These are phyloP conservation scores for Crossaster papposus DNA, from an alignment of 53 echinoderm and acorn worm species.

Conservation along the genomic window DNA sequence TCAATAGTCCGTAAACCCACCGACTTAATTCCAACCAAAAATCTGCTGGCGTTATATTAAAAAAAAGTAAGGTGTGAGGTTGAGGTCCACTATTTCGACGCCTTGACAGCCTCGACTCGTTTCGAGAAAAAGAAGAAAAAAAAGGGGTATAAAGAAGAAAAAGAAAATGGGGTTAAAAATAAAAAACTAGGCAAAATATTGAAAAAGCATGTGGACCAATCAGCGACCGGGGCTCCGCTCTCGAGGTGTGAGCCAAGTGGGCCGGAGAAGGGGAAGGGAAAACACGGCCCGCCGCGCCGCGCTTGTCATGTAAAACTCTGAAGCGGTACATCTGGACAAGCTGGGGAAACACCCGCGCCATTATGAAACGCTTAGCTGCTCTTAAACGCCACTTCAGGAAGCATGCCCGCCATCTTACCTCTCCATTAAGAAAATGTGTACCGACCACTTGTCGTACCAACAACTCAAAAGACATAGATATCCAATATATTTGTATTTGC, in stretches of 20 bases:
- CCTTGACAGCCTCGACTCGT: slow-evolving; percentile 2
- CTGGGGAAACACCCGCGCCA: slow-evolving; percentile 46
- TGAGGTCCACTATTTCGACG: slow-evolving; percentile 50
- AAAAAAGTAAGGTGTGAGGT: slow-evolving; percentile 48
- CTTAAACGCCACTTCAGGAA: slow-evolving; percentile 42
- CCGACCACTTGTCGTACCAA: slow-evolving; percentile 20
- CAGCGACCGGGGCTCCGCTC: slow-evolving; percentile 32
- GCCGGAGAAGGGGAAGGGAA: slow-evolving; percentile 16
- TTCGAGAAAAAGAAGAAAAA: no score
- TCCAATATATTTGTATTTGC: neutral
- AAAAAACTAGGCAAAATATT: neutral
- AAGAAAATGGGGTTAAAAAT: neutral
- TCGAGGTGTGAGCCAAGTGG: slow-evolving; percentile 45
- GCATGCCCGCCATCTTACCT: slow-evolving; percentile 35
- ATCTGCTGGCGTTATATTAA: neutral
- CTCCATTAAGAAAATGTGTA: slow-evolving; percentile 50
- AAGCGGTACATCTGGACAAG: slow-evolving; percentile 47
- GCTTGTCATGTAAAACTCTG: slow-evolving; percentile 35
- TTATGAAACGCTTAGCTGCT: slow-evolving; percentile 54
- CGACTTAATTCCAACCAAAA: slow-evolving; percentile 33
- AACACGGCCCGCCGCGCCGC: slow-evolving; percentile 37
- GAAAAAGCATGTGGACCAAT: slow-evolving; percentile 25
- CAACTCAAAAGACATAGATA: neutral
- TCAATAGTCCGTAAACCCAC: slow-evolving; percentile 30
- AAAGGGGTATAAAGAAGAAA: slow-evolving; percentile 3